Conservation (phyloP, 2,888 invertebrate species). For the Phalera bucephala region DNA sequence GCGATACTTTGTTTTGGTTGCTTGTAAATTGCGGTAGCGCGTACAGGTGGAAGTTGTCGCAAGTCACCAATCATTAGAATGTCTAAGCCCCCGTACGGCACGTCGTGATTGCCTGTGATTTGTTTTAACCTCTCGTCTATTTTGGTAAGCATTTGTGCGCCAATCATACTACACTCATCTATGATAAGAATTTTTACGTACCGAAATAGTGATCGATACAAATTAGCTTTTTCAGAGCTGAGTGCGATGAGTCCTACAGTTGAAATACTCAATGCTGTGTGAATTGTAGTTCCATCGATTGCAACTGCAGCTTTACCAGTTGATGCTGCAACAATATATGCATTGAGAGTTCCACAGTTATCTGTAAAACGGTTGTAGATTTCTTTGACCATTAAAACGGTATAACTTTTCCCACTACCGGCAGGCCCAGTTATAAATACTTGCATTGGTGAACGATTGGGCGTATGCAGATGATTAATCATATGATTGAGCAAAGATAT, state of each 20-base stretch:
- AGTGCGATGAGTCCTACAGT: conserved; percentile 15
- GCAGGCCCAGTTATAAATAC: conserved; percentile 41
- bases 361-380: conserved; percentile 50
- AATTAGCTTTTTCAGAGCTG: conserved; percentile 8
- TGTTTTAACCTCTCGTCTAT: conserved; percentile 43
- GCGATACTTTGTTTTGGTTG: too few relatives aligned
- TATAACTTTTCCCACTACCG: conserved; percentile 43
- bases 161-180: conserved; percentile 51
- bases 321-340: conserved; percentile 51
- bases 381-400: conserved; percentile 54
- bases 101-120: conserved; percentile 46
- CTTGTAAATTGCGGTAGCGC: too few relatives aligned
- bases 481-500: conserved; percentile 16
- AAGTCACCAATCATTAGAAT: too few relatives aligned
- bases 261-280: conserved; percentile 41
- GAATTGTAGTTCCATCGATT: conserved; percentile 50
- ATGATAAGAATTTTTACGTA: conserved; percentile 41
- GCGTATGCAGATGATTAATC: conserved; percentile 15
- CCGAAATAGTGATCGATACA: conserved; percentile 29
- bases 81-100: too few relatives aligned
- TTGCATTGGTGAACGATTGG: conserved; percentile 18
- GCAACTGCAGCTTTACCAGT: conserved; percentile 49
- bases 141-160: conserved; percentile 37
- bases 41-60: too few relatives aligned
- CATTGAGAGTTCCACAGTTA: conserved; percentile 8